phyloP scores from a whole-genome alignment of 2,888 invertebrate species.

The Dichetophora obliterata region DNA sequence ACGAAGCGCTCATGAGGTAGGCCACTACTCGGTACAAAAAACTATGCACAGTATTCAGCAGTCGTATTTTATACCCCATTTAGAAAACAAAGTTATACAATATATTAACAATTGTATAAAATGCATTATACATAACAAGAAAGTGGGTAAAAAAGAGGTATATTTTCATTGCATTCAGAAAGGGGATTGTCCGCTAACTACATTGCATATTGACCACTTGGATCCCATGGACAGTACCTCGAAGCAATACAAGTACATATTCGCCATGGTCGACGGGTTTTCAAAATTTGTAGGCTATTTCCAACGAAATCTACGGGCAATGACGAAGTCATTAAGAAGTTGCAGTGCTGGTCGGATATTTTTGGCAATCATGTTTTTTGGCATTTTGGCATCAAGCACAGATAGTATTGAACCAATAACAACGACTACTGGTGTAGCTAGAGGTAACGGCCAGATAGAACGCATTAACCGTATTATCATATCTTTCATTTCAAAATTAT shows the following conservation, averaged over 20 bases:
- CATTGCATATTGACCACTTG: conserved; percentile 24
- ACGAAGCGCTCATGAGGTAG: background rate
- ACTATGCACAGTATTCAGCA: too few species aligned
- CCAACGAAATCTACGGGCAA: conserved; percentile 43
- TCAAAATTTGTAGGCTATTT: background rate
- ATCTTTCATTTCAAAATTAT: too few species aligned
- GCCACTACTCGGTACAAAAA: too few species aligned
- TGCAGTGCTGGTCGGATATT: too few species aligned
- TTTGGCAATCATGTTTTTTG: too few species aligned
- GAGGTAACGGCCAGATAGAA: too few species aligned
- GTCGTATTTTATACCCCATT: background rate
- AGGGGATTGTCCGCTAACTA: conserved; percentile 35
- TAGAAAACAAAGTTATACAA: conserved; percentile 9
- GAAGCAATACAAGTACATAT: background rate
- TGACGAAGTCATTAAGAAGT: conserved; percentile 24
- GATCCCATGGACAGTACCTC: background rate
- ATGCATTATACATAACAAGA: conserved; percentile 36
- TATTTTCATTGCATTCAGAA: background rate
- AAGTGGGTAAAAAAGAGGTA: background rate
- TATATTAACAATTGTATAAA: background rate
- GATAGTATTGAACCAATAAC: too few species aligned
- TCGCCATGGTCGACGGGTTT: background rate
- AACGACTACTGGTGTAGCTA: too few species aligned
- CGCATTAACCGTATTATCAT: too few species aligned
- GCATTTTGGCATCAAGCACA: too few species aligned